A percentile compares a stretch with the other conserved stretches of the same genome.
Evolutionary conservation across 2,888 invertebrate species (phyloP).

Genomic region (Acrobasis consociella): DNA sequence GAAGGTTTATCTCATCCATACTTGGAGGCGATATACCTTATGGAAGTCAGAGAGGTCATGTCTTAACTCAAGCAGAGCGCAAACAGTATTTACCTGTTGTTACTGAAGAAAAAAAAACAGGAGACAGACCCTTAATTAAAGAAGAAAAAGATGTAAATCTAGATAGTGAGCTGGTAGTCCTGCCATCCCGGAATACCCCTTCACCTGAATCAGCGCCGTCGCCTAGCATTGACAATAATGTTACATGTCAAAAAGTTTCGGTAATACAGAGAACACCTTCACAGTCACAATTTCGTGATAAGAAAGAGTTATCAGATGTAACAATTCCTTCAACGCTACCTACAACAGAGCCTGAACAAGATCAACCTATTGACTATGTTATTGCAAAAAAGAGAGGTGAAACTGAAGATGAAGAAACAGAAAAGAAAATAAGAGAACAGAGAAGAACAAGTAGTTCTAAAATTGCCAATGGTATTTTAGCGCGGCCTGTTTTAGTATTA

Average conservation of each 20-base stretch:
- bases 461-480: slow-evolving; percentile 82
- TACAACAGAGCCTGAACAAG: slow-evolving; percentile 87
- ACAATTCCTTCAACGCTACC: slow-evolving; percentile 78
- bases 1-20: slow-evolving; percentile 90
- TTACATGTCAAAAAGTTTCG: slow-evolving; percentile 87
- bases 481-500: slow-evolving; percentile 79
- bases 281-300: slow-evolving; percentile 74
- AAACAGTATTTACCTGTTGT: slow-evolving; percentile 88
- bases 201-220: slow-evolving; percentile 83
- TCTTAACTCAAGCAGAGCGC: slow-evolving; percentile 91
- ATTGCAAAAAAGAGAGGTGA: slow-evolving; percentile 91
- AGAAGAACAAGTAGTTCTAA: slow-evolving; percentile 86
- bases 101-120: slow-evolving; percentile 80
- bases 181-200: slow-evolving; percentile 76
- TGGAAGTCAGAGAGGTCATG: slow-evolving; percentile 88
- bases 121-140: slow-evolving; percentile 80
- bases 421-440: slow-evolving; percentile 86
- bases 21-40: slow-evolving; percentile 92
- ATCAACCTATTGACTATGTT: slow-evolving; percentile 94
- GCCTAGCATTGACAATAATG: slow-evolving; percentile 85
- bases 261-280: slow-evolving; percentile 92
- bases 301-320: slow-evolving; percentile 75
- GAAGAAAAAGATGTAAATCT: slow-evolving; percentile 85
- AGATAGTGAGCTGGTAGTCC: slow-evolving; percentile 84
- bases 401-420: slow-evolving; percentile 86